Evolutionary conservation across 2,113 vertebrate genomes (phyloP).

Genomic region (Notothenia coriiceps): DNA sequence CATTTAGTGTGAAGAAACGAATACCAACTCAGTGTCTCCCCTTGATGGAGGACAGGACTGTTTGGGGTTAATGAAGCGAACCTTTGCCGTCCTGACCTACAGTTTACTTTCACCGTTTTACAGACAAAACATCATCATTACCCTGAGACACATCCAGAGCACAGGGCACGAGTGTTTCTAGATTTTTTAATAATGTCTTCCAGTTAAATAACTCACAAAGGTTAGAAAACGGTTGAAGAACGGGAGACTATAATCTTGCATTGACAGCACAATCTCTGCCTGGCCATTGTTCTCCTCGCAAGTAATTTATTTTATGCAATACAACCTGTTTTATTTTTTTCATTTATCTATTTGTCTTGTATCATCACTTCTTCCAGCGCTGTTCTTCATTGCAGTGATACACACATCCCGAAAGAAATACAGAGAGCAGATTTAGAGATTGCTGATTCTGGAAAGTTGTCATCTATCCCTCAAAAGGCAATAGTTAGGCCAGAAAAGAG

Average conservation of each 20-base stretch:
- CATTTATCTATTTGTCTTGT: not conserved
- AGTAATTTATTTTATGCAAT: not conserved
- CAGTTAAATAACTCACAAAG: not conserved
- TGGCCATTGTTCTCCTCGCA: not conserved
- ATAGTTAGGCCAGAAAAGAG: not conserved
- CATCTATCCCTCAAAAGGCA: too few species aligned
- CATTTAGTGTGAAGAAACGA: constrained; percentile 27
- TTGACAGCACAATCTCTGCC: not conserved
- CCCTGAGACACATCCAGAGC: constrained; percentile 10
- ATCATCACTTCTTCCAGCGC: not conserved
- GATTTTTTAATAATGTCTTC: not conserved
- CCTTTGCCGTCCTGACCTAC: constrained; percentile 3
- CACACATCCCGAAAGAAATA: not conserved
- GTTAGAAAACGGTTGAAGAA: not conserved
- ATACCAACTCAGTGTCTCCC: not conserved
- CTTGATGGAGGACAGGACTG: constrained; percentile 33
- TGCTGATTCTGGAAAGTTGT: not conserved
- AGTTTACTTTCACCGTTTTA: not conserved
- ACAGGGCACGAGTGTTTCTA: not conserved
- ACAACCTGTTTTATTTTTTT: not conserved
- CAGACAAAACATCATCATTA: constrained; percentile 23
- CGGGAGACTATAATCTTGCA: not conserved
- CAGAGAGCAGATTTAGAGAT: not conserved
- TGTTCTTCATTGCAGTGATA: not conserved
- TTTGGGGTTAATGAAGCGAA: constrained; percentile 32